Evolutionary conservation across 30 jellyfish, hydroid and myxozoan species (phyloP).

Genomic region (Aurelia sp.): DNA sequence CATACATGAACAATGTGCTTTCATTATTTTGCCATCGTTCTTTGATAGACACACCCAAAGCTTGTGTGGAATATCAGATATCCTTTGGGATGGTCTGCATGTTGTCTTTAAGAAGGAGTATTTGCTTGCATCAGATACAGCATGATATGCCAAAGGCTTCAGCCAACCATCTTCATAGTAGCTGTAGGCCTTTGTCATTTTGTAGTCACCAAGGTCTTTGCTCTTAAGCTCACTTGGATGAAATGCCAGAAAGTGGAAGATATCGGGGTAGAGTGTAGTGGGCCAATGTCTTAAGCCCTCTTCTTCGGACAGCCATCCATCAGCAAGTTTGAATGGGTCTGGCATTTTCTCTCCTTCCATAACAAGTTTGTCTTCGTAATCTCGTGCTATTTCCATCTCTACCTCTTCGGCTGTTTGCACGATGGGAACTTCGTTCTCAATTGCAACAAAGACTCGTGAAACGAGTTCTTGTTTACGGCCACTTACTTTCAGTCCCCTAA

Average conservation of each 20-base stretch:
- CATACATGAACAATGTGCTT: slow-evolving; percentile 39
- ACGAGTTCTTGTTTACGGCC: slow-evolving; percentile 46
- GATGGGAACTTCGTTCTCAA: slow-evolving; percentile 42
- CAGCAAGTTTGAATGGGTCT: slow-evolving; percentile 28
- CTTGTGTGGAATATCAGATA: slow-evolving; percentile 15
- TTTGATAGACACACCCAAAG: slow-evolving; percentile 29
- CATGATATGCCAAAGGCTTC: neutral
- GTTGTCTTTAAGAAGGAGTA: slow-evolving; percentile 15
- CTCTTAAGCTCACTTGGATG: slow-evolving; percentile 24
- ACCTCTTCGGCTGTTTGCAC: slow-evolving; percentile 65
- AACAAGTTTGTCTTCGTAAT: slow-evolving; percentile 24
- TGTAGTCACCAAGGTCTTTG: slow-evolving; percentile 34
- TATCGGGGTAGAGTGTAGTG: slow-evolving; percentile 39
- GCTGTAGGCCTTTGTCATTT: slow-evolving; percentile 22
- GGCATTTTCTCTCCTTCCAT: slow-evolving; percentile 24
- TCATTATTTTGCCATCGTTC: neutral
- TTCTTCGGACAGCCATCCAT: slow-evolving; percentile 41
- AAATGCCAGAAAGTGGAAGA: slow-evolving; percentile 17
- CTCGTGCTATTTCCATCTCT: slow-evolving; percentile 9
- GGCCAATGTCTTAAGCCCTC: slow-evolving; percentile 43
- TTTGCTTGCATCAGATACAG: neutral
- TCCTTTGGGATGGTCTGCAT: slow-evolving; percentile 20
- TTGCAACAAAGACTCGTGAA: slow-evolving; percentile 52
- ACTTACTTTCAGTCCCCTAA: slow-evolving; percentile 30
- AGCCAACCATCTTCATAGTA: slow-evolving; percentile 27